These are phyloP conservation scores for Oreonectes daqikongensis DNA, from an alignment of 2,797 vertebrate species.

Conservation along the genomic window DNA sequence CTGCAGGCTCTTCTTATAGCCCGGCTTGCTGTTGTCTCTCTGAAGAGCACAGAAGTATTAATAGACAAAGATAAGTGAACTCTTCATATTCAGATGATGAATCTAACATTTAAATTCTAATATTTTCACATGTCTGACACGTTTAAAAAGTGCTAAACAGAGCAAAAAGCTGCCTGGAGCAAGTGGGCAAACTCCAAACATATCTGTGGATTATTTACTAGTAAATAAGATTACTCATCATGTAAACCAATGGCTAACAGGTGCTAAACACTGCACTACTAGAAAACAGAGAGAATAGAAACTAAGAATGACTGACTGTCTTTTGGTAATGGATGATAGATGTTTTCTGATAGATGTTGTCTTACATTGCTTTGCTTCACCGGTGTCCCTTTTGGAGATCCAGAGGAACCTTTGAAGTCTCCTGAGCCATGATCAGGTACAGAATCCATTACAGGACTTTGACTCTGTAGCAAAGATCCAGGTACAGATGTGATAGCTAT, in stretches of 20 bases:
- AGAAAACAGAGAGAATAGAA: too few species aligned
- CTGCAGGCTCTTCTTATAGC: constrained; percentile 55
- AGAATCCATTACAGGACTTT: constrained; percentile 55
- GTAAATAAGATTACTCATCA: background rate
- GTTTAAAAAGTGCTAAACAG: background rate
- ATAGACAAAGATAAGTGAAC: background rate
- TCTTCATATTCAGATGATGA: background rate
- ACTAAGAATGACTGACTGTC: background rate
- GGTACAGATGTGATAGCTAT: background rate
- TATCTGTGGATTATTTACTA: constrained; percentile 36
- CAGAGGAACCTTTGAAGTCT: constrained; percentile 33
- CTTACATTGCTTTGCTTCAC: constrained; percentile 58
- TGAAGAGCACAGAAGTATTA: constrained; percentile 21
- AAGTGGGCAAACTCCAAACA: constrained; percentile 43
- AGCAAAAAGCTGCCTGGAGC: background rate
- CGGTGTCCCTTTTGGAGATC: constrained; percentile 47
- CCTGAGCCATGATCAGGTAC: constrained; percentile 28
- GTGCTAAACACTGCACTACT: background rate
- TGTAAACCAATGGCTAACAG: background rate
- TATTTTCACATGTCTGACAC: background rate
- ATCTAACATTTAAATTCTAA: background rate
- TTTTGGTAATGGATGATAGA: background rate
- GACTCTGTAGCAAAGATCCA: constrained; percentile 9
- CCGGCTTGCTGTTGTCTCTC: constrained; percentile 52
- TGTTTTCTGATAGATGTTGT: background rate